phyloP scores from a whole-genome alignment of 2,888 invertebrate species.

The Drosophila neonasuta region DNA sequence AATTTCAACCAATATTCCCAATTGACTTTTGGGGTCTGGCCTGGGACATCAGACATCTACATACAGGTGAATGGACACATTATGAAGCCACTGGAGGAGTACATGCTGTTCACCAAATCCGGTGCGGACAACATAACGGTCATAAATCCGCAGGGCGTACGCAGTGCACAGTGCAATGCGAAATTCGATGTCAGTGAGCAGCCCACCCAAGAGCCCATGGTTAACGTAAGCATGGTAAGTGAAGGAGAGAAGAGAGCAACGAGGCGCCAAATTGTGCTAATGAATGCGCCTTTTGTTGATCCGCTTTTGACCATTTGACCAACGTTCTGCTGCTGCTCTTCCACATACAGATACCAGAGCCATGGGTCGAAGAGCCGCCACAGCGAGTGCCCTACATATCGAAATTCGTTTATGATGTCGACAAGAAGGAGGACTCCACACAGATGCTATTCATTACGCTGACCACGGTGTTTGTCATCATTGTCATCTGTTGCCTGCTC shows the following conservation, averaged over 20 bases:
- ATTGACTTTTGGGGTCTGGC: slow-evolving; percentile 11
- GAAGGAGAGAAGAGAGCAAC: slow-evolving; percentile 9
- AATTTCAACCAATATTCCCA: slow-evolving; percentile 51
- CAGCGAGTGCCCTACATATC: slow-evolving; percentile 89
- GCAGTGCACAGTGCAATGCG: slow-evolving; percentile 92
- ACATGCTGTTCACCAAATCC: slow-evolving; percentile 94
- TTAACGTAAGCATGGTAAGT: slow-evolving; percentile 85
- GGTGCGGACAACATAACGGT: slow-evolving; percentile 92
- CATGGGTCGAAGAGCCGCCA: slow-evolving; percentile 93
- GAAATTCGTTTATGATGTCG: slow-evolving; percentile 86
- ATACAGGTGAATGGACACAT: slow-evolving; percentile 90
- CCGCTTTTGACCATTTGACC: slow-evolving; percentile 6
- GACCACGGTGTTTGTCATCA: slow-evolving; percentile 88
- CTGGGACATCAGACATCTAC: slow-evolving; percentile 87
- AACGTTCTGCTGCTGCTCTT: too few relatives aligned
- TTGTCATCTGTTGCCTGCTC: slow-evolving; percentile 86
- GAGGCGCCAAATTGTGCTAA: slow-evolving; percentile 57
- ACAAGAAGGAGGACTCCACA: slow-evolving; percentile 90
- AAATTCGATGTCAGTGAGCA: slow-evolving; percentile 87
- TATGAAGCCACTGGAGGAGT: slow-evolving; percentile 95
- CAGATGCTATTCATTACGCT: slow-evolving; percentile 91
- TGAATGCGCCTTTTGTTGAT: slow-evolving; percentile 59
- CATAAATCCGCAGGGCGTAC: slow-evolving; percentile 92
- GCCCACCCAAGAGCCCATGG: slow-evolving; percentile 84
- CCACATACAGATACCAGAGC: slow-evolving; percentile 58